Evolutionary conservation across 1,140 invertebrate genomes (phyloP).

Genomic region (Mylabris phalerata): DNA sequence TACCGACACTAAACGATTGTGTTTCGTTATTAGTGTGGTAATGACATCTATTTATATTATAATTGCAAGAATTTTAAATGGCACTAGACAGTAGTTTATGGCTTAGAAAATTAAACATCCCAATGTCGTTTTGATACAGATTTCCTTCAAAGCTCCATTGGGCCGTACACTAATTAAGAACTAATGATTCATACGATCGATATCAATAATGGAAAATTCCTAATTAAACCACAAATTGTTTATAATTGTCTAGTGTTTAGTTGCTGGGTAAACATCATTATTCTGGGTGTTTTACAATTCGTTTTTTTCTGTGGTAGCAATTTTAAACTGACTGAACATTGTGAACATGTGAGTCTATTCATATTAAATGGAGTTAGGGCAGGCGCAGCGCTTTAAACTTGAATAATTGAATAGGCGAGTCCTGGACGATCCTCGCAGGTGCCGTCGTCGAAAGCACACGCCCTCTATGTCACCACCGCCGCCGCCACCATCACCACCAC

Average conservation of each 20-base stretch:
- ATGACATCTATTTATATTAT: conserved; percentile 43
- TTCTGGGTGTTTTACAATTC: too few relatives aligned
- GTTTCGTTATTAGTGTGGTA: conserved; percentile 40
- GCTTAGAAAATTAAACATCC: conserved; percentile 27
- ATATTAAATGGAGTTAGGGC: conserved; percentile 39
- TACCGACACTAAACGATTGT: conserved; percentile 38
- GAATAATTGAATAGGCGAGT: conserved; percentile 35
- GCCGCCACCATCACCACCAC: too few relatives aligned
- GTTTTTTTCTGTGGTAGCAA: background rate
- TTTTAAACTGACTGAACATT: conserved; percentile 31
- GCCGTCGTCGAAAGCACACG: conserved; percentile 23
- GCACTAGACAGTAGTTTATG: conserved; percentile 29
- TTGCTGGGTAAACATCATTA: too few relatives aligned
- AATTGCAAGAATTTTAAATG: conserved; percentile 41
- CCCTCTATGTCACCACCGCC: too few relatives aligned
- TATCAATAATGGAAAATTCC: too few relatives aligned
- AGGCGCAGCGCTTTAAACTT: conserved; percentile 35
- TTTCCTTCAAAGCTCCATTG: too few relatives aligned
- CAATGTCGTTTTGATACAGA: background rate
- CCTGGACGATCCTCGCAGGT: conserved; percentile 35
- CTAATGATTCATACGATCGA: too few relatives aligned
- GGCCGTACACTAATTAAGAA: too few relatives aligned
- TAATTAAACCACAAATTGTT: too few relatives aligned
- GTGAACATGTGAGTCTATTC: conserved; percentile 34
- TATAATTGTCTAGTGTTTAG: too few relatives aligned